Evolutionary conservation across 2,797 vertebrate species (phyloP).

Genomic region (Syndactyla subalaris): DNA sequence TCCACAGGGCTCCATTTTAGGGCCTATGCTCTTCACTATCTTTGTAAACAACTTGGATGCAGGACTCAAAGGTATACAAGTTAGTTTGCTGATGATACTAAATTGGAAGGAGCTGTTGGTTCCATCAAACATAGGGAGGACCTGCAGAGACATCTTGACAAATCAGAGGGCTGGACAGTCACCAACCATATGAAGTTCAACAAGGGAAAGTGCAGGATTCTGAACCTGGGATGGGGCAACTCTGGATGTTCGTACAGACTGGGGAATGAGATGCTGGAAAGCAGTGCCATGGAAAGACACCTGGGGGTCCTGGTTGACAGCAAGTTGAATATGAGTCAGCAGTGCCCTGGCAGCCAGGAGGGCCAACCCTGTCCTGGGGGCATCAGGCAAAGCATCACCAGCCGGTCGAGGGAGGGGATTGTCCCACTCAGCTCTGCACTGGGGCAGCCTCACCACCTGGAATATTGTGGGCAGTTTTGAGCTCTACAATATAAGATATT

Average conservation of each 20-base stretch:
- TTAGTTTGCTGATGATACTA: neutral
- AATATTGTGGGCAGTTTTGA: neutral
- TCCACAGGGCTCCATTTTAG: neutral
- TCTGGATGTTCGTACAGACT: no score
- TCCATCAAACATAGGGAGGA: no score
- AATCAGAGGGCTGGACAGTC: neutral
- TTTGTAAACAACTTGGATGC: neutral
- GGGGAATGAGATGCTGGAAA: neutral
- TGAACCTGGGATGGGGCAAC: neutral
- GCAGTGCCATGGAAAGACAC: neutral
- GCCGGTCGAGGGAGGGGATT: neutral
- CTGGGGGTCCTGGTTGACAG: neutral
- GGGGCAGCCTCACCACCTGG: accelerated
- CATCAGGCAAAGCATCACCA: neutral
- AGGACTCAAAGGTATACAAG: neutral
- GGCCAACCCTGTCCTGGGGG: neutral
- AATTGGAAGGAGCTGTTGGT: neutral
- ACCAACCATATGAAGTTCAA: neutral
- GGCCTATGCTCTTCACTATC: neutral
- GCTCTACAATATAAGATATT: neutral
- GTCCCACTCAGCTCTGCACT: neutral
- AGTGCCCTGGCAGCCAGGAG: neutral
- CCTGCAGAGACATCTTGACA: neutral
- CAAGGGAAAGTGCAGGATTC: neutral
- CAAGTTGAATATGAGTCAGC: neutral